Evolutionary conservation across 2,797 vertebrate genomes (phyloP).

Genomic region (Borostomias antarcticus): DNA sequence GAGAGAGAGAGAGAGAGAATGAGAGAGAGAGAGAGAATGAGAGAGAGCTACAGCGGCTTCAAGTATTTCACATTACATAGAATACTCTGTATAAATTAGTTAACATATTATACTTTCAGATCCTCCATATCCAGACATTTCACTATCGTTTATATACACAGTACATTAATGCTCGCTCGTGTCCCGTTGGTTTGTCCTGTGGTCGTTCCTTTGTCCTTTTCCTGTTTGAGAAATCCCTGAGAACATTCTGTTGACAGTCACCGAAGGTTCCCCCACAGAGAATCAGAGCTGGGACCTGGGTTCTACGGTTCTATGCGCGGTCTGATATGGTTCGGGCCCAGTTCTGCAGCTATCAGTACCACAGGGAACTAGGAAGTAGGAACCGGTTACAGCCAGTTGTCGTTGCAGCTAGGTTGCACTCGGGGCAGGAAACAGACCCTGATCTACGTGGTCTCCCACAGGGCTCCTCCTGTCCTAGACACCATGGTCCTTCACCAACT

Average conservation of each 20-base stretch:
- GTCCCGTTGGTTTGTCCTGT: slow-evolving; percentile 62
- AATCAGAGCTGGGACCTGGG: slow-evolving; percentile 86
- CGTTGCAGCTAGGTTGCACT: too few relatives aligned
- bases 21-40: slow-evolving; percentile 17
- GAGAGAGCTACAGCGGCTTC: slow-evolving; percentile 98
- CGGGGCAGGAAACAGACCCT: too few relatives aligned
- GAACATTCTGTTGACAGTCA: slow-evolving; percentile 99
- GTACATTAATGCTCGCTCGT: slow-evolving; percentile 98
- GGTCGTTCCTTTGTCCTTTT: slow-evolving; percentile 78
- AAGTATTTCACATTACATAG: slow-evolving; percentile 99
- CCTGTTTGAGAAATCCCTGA: slow-evolving; percentile 98
- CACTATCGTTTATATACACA: slow-evolving; percentile 99
- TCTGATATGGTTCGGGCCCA: slow-evolving; percentile 75
- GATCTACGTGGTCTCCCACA: too few relatives aligned
- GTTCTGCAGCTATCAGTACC: not conserved
- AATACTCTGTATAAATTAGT: slow-evolving; percentile 99
- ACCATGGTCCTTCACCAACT: slow-evolving; percentile 41
- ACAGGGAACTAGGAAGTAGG: too few relatives aligned
- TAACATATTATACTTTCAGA: slow-evolving; percentile 97
- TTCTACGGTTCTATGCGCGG: slow-evolving; percentile 74
- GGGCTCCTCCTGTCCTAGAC: slow-evolving; percentile 45
- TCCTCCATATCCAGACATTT: slow-evolving; percentile 99
- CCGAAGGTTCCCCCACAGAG: slow-evolving; percentile 92
- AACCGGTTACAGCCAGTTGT: too few relatives aligned
- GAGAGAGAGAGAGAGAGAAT: not conserved